phyloP scores from a whole-genome alignment of 1,140 invertebrate genomes.

The Heliconius hewitsoni region DNA sequence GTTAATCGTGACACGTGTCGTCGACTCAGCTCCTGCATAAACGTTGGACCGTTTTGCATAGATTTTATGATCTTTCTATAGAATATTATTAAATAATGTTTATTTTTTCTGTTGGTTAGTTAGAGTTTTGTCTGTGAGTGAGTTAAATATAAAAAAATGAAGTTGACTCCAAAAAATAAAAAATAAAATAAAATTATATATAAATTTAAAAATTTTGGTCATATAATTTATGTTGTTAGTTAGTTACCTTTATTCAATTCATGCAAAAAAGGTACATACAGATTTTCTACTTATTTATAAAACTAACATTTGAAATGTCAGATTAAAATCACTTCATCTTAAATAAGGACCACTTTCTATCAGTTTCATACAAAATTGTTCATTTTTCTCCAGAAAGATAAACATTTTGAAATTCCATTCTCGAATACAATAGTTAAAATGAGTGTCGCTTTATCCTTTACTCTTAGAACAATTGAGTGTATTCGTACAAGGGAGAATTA shows the following conservation, averaged over 20 bases:
- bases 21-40: conserved; percentile 50
- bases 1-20: conserved; percentile 67
- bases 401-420: conserved; percentile 31
- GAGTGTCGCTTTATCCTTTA: conserved; percentile 39
- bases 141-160: too few relatives aligned
- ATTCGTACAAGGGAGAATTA: conserved; percentile 37
- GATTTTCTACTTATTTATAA: too few relatives aligned
- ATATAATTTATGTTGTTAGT: too few relatives aligned
- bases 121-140: too few relatives aligned
- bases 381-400: conserved; percentile 39
- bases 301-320: too few relatives aligned
- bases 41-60: conserved; percentile 44
- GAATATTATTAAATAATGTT: conserved; percentile 10
- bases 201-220: not conserved
- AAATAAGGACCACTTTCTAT: conserved; percentile 27
- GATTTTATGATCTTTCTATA: conserved; percentile 33
- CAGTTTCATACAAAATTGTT: conserved; percentile 36
- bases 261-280: too few relatives aligned
- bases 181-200: not conserved
- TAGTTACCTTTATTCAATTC: too few relatives aligned
- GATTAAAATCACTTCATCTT: conserved; percentile 1
- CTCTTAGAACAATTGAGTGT: conserved; percentile 39
- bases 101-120: not conserved
- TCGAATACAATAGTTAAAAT: conserved; percentile 35
- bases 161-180: too few relatives aligned